Evolutionary conservation across 2,113 vertebrate genomes (phyloP), one percentile per base, ranked within the genome.

Genomic region (Eulemur rufifrons): DNA sequence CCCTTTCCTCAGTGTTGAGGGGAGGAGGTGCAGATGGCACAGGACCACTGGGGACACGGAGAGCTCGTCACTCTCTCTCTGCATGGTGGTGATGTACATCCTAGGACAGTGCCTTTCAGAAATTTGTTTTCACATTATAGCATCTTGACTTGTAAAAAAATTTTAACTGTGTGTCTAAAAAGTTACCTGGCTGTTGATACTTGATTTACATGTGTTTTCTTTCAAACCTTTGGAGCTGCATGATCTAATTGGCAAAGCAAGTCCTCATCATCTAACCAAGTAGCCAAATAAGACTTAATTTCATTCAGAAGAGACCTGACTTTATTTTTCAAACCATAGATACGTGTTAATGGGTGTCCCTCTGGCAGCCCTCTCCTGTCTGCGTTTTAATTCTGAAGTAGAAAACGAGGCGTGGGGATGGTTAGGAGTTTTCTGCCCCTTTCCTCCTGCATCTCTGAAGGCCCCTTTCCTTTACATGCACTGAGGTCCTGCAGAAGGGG

Each of bases 81-180:
- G 45, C 1, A 0, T 23, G n/a, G 34, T 11, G 27, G 61, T 27
- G 61, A 29, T 63, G 3, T 39, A 23, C 11, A 29, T 50, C 1
- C 34, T 18, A 6, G 45, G 52, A 20, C 0, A 18, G 32, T 25
- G 20, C 59, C 54, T 17, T 86, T 42, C 4, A 81, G 85, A 66
- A 77, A 59, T 80, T 78, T 64, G 10, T 73, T 7, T 39, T 89
- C 21, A 25, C 18, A 21, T 94, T 32, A 84, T 29, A 45, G 69
- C 45, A 91, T 56, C 54, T 63, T 25, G 25, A 42, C 56, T 54
- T 77, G 13, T 63, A 74, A 54, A 74, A 54, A 23, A 12, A 37
- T 63, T 86, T 39, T 66, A 5, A 37, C 25, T 34, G 32, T 27
- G 2, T 90, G 32, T 83, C 69, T 77, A 0, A 82, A 94, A 45